Conservation (phyloP, 2,113 vertebrate genomes). For the Melanostigma gelatinosum region DNA sequence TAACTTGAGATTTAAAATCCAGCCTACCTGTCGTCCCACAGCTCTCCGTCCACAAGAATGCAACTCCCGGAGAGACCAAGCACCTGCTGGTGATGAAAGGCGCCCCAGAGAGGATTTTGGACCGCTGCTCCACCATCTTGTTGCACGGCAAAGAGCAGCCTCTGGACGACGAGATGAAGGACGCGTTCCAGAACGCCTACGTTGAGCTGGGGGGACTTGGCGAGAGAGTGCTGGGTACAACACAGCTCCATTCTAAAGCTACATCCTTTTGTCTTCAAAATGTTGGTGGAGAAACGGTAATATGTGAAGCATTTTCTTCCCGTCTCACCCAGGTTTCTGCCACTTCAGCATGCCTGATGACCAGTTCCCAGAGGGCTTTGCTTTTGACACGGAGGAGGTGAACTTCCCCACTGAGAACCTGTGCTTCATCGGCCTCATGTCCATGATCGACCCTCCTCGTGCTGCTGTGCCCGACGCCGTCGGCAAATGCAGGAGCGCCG, state of each 20-base stretch:
- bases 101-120: constrained; percentile 92
- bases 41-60: constrained; percentile 91
- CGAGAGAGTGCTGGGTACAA: constrained; percentile 89
- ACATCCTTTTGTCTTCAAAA: not conserved
- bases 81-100: constrained; percentile 94
- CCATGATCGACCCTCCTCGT: constrained; percentile 93
- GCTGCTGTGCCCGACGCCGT: constrained; percentile 91
- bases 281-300: not conserved
- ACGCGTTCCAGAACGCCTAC: constrained; percentile 91
- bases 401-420: constrained; percentile 91
- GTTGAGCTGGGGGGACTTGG: constrained; percentile 91
- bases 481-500: constrained; percentile 92
- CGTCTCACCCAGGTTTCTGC: constrained; percentile 87
- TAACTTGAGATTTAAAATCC: not conserved
- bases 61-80: constrained; percentile 77
- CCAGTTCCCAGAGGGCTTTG: constrained; percentile 87
- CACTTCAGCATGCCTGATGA: constrained; percentile 85
- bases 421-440: constrained; percentile 94
- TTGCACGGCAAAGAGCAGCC: constrained; percentile 88
- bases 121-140: constrained; percentile 90
- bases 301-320: not conserved
- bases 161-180: constrained; percentile 89
- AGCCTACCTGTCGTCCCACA: constrained; percentile 45
- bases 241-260: not conserved
- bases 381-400: constrained; percentile 89